Base-by-base conservation (phyloP, 2,797 vertebrate genomes). In the Numenius phaeopus region DNA sequence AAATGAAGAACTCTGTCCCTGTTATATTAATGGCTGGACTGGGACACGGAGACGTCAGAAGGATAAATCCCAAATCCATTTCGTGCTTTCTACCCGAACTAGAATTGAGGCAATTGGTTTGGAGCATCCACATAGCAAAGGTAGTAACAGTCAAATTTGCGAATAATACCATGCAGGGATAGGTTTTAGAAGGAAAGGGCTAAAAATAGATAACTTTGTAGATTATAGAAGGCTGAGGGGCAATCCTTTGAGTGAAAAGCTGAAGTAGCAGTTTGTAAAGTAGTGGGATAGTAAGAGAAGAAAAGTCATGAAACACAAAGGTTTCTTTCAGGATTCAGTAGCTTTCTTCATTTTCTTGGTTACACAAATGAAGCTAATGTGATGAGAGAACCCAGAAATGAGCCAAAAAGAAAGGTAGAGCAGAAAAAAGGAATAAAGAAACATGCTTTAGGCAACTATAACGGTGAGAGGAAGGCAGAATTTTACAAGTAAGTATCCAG, bases 401-500 rank as follows among this genome's bases (percentile, higher is more conserved):
- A 94, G 89, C 72, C 58, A 37, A 91, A 81, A 95, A 66, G 93
- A 90, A 95, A 90, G 84, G 79, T 62, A 95, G 76, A 86, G 55
- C 46, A 82, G 73, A 87, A 93, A 91, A 88, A 94, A 75, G 47
- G 66, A 91, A 88, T 83, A 88, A 88, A 94, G 85, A 94, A 95
- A 72, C n/a, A 65, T 65, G 77, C 85, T 93, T 93, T 66, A 83
- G 89, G 89, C 76, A 91, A 72, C 89, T 88, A 72, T 91, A 97
- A 91, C 82, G 83, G 87, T 94, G 93, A 86, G 12, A 82, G 65
- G 46, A 95, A 77, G 61, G 83, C 42, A 80, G 84, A 80, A 57
- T 87, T 92, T 83, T 89, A 65, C n/a, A 89, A 92, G 19, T 37
- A 87, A 92, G 92, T 96, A 96, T 95, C 94, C 84, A 94, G 91